Conservation (phyloP, 2,797 vertebrate species). For the Cuculus canorus region DNA sequence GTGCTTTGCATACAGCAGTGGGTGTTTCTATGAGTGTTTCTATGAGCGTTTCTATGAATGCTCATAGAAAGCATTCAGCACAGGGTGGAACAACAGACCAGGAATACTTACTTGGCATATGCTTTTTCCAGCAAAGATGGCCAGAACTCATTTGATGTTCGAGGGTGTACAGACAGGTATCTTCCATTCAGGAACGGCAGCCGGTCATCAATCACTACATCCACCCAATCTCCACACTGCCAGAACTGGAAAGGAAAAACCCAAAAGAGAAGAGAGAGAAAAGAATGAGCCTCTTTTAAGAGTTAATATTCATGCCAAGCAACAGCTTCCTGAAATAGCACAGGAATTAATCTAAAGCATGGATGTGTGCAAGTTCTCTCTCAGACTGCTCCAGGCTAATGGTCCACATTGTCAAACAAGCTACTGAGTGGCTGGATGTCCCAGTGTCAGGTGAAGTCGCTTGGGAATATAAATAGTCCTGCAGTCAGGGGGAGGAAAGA, state of each 20-base stretch:
- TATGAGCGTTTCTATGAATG: too few species aligned
- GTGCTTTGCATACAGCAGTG: neutral
- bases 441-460: neutral
- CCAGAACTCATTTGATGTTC: slow-evolving; percentile 78
- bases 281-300: neutral
- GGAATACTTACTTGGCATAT: slow-evolving; percentile 78
- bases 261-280: neutral
- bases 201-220: slow-evolving; percentile 80
- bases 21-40: too few species aligned
- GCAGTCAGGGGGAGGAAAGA: neutral
- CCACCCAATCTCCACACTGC: slow-evolving; percentile 80
- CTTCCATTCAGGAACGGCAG: slow-evolving; percentile 66
- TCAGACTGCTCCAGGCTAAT: neutral
- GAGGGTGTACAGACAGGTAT: slow-evolving; percentile 73
- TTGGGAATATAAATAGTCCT: neutral
- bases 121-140: slow-evolving; percentile 82
- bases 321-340: neutral
- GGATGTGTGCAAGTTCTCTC: neutral
- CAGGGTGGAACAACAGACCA: neutral
- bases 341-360: neutral
- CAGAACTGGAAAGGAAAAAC: slow-evolving; percentile 75
- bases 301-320: neutral
- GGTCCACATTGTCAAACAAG: neutral
- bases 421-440: neutral
- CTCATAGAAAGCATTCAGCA: neutral